A percentile compares a stretch with the other conserved stretches of the same genome.
Evolutionary conservation across 2,113 vertebrate species (phyloP).

Genomic region (Geothlypis trichas): DNA sequence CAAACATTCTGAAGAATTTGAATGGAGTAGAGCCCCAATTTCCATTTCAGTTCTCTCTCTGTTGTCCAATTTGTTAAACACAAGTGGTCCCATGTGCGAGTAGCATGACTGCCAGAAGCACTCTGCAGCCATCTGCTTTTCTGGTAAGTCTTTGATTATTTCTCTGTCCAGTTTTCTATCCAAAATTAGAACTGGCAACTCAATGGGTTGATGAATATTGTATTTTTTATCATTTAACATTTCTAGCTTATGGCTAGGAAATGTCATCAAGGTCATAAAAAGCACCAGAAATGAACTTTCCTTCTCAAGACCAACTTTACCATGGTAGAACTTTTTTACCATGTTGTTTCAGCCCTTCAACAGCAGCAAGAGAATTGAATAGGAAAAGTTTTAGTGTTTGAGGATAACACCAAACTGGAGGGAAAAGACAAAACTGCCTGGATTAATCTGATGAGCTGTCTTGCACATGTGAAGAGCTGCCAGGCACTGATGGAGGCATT

Average conservation of each 20-base stretch:
- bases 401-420: background rate
- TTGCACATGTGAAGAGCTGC: background rate
- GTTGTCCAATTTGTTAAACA: constrained; percentile 61
- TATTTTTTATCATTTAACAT: constrained; percentile 48
- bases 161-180: constrained; percentile 43
- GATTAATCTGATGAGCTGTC: background rate
- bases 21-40: constrained; percentile 51
- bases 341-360: background rate
- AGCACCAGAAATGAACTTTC: background rate
- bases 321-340: background rate
- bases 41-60: constrained; percentile 55
- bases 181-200: constrained; percentile 55
- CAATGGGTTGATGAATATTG: constrained; percentile 12
- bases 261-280: constrained; percentile 40
- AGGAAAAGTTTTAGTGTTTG: background rate
- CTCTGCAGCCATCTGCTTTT: constrained; percentile 63
- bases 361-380: background rate
- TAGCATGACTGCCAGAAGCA: constrained; percentile 45
- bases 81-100: constrained; percentile 55
- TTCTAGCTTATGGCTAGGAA: constrained; percentile 29
- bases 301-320: background rate
- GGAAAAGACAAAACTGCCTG: background rate
- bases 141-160: constrained; percentile 56
- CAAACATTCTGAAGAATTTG: constrained; percentile 60
- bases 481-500: background rate